Base-by-base conservation (phyloP, 2,888 invertebrate species). In the Erebia aethiops region DNA sequence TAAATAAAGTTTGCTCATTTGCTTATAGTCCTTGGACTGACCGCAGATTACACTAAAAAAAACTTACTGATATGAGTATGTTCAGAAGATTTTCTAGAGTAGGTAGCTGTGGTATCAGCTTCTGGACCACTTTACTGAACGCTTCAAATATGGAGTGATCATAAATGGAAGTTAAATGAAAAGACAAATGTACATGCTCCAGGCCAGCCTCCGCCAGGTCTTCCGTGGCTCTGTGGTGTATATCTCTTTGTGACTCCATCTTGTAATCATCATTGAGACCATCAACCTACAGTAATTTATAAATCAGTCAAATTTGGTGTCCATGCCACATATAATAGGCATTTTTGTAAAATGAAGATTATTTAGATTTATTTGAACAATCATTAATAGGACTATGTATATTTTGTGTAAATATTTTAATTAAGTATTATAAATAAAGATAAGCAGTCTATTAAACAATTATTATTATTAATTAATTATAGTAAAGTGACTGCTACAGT, bases 71-170 rank as follows among this genome's bases (percentile, higher is more conserved):
- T 92, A 99, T 99, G 79, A 99, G 96, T 86, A 99, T 98, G 88
- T 99, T 99, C 75, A 99, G 94, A 77, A 99, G 95, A 91, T 99
- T 98, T 94, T 99, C 99, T 85, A 99, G 93, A 2, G 98, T 98
- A 49, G 99, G 98, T 81, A 99, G 94, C 88, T 99, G 99, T 52
- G 98, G 98, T 84, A 99, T 99, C 75, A 99, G 93, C 89, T 99
- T 99, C 89, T 99, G 99, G 67, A 99, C 99, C 74, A 99, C 99
- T 96, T 99, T 99, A 81, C 99, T 99, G 92, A 99, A 99, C 13
- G 99, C 99, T 93, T 99, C 99, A 93, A 99, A 99, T 91, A 99
- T 99, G 77, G 99, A 99, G 91, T 99, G 99, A 91, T 99, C 99
- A 87, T 99, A 99, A 78, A 99, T 99, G 74, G 99, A 99, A 26